phyloP scores from a whole-genome alignment of 1,140 invertebrate species.

The Brachionus calyciflorus region DNA sequence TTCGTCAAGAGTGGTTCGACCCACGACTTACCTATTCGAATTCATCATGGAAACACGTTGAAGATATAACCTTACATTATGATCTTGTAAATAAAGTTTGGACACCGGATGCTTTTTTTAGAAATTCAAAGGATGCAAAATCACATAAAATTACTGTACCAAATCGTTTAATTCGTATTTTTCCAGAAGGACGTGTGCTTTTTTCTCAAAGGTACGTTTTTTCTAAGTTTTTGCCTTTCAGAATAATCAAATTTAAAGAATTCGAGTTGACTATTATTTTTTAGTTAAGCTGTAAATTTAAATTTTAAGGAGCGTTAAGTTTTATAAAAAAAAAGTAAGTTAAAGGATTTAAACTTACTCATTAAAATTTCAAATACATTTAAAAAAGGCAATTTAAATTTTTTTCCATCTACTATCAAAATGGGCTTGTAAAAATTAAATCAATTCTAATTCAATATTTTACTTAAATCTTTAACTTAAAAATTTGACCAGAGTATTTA shows the following conservation, averaged over 20 bases:
- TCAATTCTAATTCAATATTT: no score
- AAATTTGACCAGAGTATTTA: background rate
- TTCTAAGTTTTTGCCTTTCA: no score
- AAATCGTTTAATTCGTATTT: slow-evolving; percentile 68
- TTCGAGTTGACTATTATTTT: no score
- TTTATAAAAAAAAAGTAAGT: no score
- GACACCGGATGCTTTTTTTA: slow-evolving; percentile 71
- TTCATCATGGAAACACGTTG: slow-evolving; percentile 65
- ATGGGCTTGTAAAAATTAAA: no score
- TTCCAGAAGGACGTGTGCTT: slow-evolving; percentile 66
- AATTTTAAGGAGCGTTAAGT: no score
- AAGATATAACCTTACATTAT: slow-evolving; percentile 63
- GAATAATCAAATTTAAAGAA: no score
- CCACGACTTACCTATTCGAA: slow-evolving; percentile 75
- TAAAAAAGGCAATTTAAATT: no score
- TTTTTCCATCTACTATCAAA: no score
- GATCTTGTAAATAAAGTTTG: slow-evolving; percentile 62
- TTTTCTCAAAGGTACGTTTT: slow-evolving; percentile 63
- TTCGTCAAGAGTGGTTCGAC: slow-evolving; percentile 96
- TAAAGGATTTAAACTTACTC: no score
- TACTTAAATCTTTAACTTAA: background rate
- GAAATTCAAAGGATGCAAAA: slow-evolving; percentile 67
- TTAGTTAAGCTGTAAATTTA: no score
- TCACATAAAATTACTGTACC: slow-evolving; percentile 63
- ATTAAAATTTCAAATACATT: no score